phyloP scores from a whole-genome alignment of 2,113 vertebrate genomes.

The Crotalus tigris region DNA sequence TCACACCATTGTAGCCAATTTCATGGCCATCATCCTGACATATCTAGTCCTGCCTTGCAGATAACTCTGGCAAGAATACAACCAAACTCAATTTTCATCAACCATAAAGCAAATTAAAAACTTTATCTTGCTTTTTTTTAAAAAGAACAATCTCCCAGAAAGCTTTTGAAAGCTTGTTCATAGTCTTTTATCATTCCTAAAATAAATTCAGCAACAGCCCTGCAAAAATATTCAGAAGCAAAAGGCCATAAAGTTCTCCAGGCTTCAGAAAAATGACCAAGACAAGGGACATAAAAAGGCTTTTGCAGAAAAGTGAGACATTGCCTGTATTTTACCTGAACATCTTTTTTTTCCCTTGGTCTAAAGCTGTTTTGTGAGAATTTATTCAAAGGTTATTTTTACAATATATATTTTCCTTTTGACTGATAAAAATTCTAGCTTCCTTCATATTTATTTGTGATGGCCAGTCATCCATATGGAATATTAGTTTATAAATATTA shows the following conservation, averaged over 20 bases:
- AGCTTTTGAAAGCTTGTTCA: constrained; percentile 45
- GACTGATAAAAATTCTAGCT: constrained; percentile 22
- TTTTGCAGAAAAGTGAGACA: constrained; percentile 59
- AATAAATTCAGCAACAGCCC: constrained; percentile 52
- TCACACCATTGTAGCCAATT: neutral
- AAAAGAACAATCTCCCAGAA: constrained; percentile 28
- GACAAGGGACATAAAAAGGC: constrained; percentile 62
- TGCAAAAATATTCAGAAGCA: constrained; percentile 61
- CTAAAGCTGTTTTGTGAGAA: constrained; percentile 52
- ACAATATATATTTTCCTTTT: constrained; percentile 20
- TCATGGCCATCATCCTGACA: neutral
- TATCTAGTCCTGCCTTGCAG: neutral
- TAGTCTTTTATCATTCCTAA: constrained; percentile 49
- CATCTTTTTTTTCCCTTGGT: constrained; percentile 39
- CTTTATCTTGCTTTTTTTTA: constrained; percentile 44
- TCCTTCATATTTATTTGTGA: neutral
- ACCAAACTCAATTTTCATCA: constrained; percentile 14
- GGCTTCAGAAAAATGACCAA: constrained; percentile 66
- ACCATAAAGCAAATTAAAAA: constrained; percentile 13
- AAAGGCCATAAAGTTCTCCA: constrained; percentile 65
- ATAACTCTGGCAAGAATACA: neutral
- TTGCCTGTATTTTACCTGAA: constrained; percentile 63
- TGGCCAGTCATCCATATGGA: constrained; percentile 24
- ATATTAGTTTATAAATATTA: neutral
- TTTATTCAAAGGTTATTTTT: constrained; percentile 49